These are phyloP conservation scores for Oreochromis tanganicae DNA, from an alignment of 2,113 vertebrate genomes.

Conservation along the genomic window DNA sequence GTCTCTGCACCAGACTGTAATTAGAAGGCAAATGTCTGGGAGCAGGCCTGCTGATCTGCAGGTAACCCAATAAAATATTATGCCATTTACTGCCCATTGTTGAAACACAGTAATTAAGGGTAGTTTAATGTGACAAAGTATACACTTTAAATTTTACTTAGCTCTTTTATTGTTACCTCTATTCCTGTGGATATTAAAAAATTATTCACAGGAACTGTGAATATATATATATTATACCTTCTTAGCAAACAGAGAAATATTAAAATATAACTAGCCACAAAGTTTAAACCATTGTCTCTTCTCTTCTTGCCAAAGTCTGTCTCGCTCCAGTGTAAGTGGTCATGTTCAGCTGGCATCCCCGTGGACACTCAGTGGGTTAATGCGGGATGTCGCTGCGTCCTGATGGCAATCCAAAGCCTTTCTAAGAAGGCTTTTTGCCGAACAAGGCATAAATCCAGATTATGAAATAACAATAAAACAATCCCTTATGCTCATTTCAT, in stretches of 20 bases:
- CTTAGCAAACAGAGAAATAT: background rate
- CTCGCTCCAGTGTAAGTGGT: background rate
- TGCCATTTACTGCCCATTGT: background rate
- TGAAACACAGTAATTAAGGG: background rate
- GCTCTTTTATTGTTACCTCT: background rate
- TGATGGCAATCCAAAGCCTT: conserved; percentile 37
- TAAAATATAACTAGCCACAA: background rate
- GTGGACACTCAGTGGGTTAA: conserved; percentile 34
- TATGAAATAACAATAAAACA: conserved; percentile 73
- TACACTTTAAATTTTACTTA: background rate
- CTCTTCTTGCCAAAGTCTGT: background rate
- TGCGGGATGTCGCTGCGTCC: conserved; percentile 21
- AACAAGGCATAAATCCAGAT: conserved; percentile 73
- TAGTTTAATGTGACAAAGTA: background rate
- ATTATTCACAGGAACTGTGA: background rate
- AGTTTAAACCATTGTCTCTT: background rate
- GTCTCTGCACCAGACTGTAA: conserved; percentile 43
- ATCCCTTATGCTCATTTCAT: conserved; percentile 67
- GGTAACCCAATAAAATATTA: conserved; percentile 17
- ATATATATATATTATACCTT: background rate
- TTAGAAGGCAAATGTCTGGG: conserved; percentile 47
- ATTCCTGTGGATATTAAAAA: background rate
- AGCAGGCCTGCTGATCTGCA: conserved; percentile 31
- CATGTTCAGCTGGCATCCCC: background rate
- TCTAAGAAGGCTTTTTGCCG: conserved; percentile 62